Base-by-base conservation (phyloP, 2,888 invertebrate species). In the Diarsia mendica region DNA sequence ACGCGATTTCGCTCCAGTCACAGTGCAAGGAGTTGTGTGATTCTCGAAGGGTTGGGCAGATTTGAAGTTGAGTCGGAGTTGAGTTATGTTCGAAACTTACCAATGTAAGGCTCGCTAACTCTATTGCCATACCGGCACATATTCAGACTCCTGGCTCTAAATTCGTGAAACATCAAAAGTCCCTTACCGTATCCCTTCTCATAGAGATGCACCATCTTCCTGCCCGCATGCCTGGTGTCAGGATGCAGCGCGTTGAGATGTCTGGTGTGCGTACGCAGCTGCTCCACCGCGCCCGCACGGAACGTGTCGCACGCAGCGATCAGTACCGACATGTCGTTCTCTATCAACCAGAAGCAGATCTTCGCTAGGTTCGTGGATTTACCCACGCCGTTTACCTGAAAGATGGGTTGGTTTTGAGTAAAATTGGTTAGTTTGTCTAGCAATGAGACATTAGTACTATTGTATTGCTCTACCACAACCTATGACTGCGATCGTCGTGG, bases 241-340 rank as follows among this genome's bases (percentile, higher is more conserved):
- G 99, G 99, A 95, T 99, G 99, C 78, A 99, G 96, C 11, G 99
- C 99, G 95, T 99, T 99, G 88, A 99, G 97, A 90, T 99, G 99
- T 0, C 98, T 97, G 79, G 98, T 98, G 95, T 99, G 99, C 0
- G 99, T 99, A 58, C 99, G 97, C 86, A 99, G 97, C 93, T 99
- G 99, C 93, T 99, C 99, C 0, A 99, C 99, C 44, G 99, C 99
- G 77, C 99, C 99, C 1, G 99, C 99, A 89, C 99, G 97, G 97
- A 99, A 99, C 61, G 99, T 99, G 96, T 99, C 99, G 93, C 99
- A 99, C 33, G 99, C 99, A 11, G 99, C 99, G 83, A 99, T 99
- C 90, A 99, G 96, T 53, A 99, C 99, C 53, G 98, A 98, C 93
- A 99, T 97, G 89, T 98, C 98, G 94, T 99, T 99, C 96, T 99